These are phyloP conservation scores for Neoaliturus tenellus DNA, from an alignment of 2,888 invertebrate genomes.

Conservation along the genomic window DNA sequence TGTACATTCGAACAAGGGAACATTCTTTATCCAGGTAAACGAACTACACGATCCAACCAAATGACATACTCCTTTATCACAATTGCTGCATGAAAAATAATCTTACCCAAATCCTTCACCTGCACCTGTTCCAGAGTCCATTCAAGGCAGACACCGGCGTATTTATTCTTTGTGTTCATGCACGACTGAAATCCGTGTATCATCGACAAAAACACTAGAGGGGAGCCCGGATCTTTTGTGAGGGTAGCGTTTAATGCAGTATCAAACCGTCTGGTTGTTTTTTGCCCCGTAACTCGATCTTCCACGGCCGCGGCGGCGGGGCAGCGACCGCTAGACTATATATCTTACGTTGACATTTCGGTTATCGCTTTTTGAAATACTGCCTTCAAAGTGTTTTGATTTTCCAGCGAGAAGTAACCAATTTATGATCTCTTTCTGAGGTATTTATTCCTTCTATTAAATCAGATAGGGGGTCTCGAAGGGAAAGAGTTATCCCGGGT, in stretches of 20 bases:
- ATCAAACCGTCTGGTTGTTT: conserved; percentile 49
- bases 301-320: background rate
- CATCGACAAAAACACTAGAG: background rate
- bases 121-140: too few relatives aligned
- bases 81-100: too few relatives aligned
- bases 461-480: background rate
- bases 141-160: background rate
- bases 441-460: conserved; percentile 23
- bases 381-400: background rate
- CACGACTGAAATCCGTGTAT: background rate
- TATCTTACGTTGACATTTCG: conserved; percentile 9
- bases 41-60: too few relatives aligned
- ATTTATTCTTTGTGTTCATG: conserved; percentile 19
- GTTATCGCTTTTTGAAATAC: conserved; percentile 33
- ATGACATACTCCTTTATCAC: too few relatives aligned
- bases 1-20: too few relatives aligned
- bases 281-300: conserved; percentile 38
- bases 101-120: too few relatives aligned
- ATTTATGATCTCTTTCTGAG: background rate
- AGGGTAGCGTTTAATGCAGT: conserved; percentile 22
- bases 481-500: background rate
- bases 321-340: conserved; percentile 3
- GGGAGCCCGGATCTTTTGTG: conserved; percentile 11
- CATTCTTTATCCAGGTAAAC: too few relatives aligned
- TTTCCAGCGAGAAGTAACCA: background rate